Evolutionary conservation across 2,888 invertebrate genomes (phyloP), one percentile per base, ranked within the genome.

Genomic region (Odontocerum albicorne): DNA sequence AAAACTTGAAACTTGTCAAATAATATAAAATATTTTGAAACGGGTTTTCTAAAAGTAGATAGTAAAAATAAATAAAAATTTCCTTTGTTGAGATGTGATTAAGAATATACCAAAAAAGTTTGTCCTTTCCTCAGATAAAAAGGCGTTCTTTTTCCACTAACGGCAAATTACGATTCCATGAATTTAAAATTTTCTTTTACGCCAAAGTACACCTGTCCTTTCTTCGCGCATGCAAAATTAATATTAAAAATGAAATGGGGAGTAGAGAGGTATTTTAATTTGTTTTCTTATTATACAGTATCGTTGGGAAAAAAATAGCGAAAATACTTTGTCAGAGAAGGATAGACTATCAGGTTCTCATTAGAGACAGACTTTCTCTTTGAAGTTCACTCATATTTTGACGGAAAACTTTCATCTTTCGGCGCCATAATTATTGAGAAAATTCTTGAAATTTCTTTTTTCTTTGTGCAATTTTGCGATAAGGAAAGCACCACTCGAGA

Each of bases 241-340:
- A 57, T 52, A 57, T 57, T 42, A 46, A 46, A 36, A 50, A 45
- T 45, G 44, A 36, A 49, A 50, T 16, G 19, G 40, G 19, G 21
- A 49, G 27, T 19, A 40, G 33, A 21, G 21, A 47, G 57, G 57
- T 36, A 52, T 57, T 57, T 57, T 57, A 57, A 57, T 57, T 52
- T 52, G 49, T 57, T 57, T 52, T 51, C 50, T 57, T 57, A 57
- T 57, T 57, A 49, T 47, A 56, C 47, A 49, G 51, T 49, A 45
- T 19, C 31, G 6, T 27, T 40, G 39, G 17, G 15, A 21, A 49
- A 27, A 10, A 27, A 10, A 7, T 4, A 27, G 27, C 4, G 6
- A 59, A 58, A 55, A 59, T 35, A 39, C 59, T 59, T 55, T 55
- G 55, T 38, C 19, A 19, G 44, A 59, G 31, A 17, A 35, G 17